phyloP scores from a whole-genome alignment of 2,113 vertebrate species.

The Trinectes maculatus region DNA sequence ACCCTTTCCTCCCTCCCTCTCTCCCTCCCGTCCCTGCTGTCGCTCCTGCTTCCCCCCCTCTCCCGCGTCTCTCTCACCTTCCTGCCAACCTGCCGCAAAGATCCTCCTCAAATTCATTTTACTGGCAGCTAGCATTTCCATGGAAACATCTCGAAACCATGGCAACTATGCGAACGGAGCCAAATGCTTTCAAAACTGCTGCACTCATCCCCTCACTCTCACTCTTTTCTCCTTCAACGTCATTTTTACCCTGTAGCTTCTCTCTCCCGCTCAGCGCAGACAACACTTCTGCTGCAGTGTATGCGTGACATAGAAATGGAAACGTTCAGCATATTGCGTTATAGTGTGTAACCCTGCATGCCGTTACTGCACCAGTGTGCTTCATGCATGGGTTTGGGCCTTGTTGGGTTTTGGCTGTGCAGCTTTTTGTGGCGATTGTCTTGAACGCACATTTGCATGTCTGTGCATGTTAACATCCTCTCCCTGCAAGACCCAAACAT shows the following conservation, averaged over 20 bases:
- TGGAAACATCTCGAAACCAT: conserved; percentile 85
- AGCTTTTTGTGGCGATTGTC: conserved; percentile 23
- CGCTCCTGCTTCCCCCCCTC: conserved; percentile 6
- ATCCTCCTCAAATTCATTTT: conserved; percentile 81
- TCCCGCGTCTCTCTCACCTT: conserved; percentile 67
- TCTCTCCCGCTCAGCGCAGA: conserved; percentile 9
- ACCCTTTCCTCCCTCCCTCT: conserved; percentile 1
- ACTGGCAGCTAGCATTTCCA: conserved; percentile 86
- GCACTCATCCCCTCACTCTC: conserved; percentile 65
- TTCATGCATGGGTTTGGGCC: conserved; percentile 32
- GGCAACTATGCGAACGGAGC: conserved; percentile 83
- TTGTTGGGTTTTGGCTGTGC: neutral
- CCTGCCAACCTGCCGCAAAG: conserved; percentile 73
- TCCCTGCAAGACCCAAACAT: conserved; percentile 39
- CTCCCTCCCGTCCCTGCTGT: neutral
- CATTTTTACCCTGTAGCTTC: conserved; percentile 29
- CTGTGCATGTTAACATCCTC: conserved; percentile 28
- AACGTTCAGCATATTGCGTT: neutral
- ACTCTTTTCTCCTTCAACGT: conserved; percentile 38
- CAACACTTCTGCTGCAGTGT: conserved; percentile 22
- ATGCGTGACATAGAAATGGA: neutral
- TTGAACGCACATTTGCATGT: conserved; percentile 29
- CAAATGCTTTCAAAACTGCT: conserved; percentile 77
- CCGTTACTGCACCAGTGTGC: neutral
- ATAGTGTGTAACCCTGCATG: neutral